phyloP scores from a whole-genome alignment of 2,797 vertebrate genomes.

The Chelmon rostratus region DNA sequence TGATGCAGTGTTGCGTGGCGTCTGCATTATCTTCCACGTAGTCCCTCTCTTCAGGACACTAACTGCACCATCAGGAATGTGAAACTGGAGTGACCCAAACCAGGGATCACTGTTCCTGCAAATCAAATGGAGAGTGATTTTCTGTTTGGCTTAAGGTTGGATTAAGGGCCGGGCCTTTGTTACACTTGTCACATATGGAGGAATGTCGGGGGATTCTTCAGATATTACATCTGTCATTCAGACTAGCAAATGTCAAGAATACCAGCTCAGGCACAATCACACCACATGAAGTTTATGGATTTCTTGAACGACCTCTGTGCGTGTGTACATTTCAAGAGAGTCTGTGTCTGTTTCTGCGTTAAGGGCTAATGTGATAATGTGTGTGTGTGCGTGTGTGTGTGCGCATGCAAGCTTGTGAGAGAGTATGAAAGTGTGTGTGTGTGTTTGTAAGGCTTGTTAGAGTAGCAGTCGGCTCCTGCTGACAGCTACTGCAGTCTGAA shows the following conservation, averaged over 20 bases:
- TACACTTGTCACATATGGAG: conserved; percentile 11
- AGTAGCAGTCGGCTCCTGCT: conserved; percentile 75
- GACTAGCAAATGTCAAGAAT: conserved; percentile 49
- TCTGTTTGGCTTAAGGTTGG: conserved; percentile 12
- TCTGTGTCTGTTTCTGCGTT: conserved; percentile 24
- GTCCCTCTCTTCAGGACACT: neutral
- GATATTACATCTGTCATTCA: conserved; percentile 48
- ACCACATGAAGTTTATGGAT: conserved; percentile 4
- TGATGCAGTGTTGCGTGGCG: conserved; percentile 3
- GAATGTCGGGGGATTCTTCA: conserved; percentile 38
- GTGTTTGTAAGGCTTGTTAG: conserved; percentile 71
- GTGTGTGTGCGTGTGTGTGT: conserved; percentile 28
- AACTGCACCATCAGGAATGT: neutral
- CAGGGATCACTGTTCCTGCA: neutral
- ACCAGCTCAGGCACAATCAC: neutral
- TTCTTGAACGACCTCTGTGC: conserved; percentile 6
- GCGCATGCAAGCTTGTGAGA: neutral
- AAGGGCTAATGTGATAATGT: conserved; percentile 33
- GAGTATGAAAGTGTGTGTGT: conserved; percentile 19
- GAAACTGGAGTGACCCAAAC: neutral
- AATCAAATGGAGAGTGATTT: conserved; percentile 5
- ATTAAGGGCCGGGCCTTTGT: conserved; percentile 6
- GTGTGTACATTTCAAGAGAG: conserved; percentile 8
- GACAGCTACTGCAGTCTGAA: conserved; percentile 79
- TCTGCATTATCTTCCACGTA: conserved; percentile 7